Conservation (phyloP, 2,113 vertebrate genomes). For the Lipophrys pholis region DNA sequence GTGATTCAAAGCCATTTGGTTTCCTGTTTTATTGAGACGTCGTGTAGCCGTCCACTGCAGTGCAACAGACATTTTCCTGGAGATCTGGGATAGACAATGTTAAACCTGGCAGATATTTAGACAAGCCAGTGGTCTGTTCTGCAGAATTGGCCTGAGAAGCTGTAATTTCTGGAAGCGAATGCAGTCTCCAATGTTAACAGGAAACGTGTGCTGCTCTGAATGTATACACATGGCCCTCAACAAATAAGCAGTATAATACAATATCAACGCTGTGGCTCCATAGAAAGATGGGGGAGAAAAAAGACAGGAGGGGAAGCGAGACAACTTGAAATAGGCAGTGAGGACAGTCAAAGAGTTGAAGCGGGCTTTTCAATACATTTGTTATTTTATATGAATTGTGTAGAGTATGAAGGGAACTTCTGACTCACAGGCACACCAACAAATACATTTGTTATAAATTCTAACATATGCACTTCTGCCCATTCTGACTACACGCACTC, state of each 20-base stretch:
- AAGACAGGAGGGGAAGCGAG: constrained; percentile 12
- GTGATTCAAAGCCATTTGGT: constrained; percentile 13
- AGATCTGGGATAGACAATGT: constrained; percentile 65
- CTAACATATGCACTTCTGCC: constrained; percentile 16
- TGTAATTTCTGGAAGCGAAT: constrained; percentile 72
- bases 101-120: constrained; percentile 73
- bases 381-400: constrained; percentile 45
- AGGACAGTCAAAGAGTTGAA: constrained; percentile 28
- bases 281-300: constrained; percentile 16
- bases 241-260: constrained; percentile 77
- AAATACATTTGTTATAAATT: constrained; percentile 42
- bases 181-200: constrained; percentile 77
- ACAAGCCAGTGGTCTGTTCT: constrained; percentile 74
- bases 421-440: constrained; percentile 40
- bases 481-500: constrained; percentile 24
- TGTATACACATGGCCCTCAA: constrained; percentile 73
- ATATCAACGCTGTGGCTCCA: constrained; percentile 66
- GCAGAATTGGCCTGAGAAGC: constrained; percentile 68
- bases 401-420: constrained; percentile 32
- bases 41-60: neutral
- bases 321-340: constrained; percentile 25
- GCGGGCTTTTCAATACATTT: constrained; percentile 17
- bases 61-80: constrained; percentile 35
- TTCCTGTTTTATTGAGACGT: constrained; percentile 4
- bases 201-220: constrained; percentile 75